A percentile compares a stretch with the other conserved stretches of the same genome.
Conservation (phyloP, 2,113 vertebrate genomes). For the Willisornis vidua region DNA sequence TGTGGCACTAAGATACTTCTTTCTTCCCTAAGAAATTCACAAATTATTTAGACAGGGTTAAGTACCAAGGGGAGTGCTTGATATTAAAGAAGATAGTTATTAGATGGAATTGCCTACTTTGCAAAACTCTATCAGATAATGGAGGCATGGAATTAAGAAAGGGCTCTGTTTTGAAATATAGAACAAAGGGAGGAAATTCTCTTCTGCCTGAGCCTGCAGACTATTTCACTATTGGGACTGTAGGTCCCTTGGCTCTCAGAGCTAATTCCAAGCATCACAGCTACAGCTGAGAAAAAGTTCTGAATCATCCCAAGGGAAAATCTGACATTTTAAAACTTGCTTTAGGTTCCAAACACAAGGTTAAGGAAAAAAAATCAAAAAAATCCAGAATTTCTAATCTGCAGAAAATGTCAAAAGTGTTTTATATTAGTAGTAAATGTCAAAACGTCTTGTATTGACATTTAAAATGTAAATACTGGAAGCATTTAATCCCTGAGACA, state of each 20-base stretch:
- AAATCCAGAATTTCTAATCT: constrained; percentile 26
- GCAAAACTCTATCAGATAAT: constrained; percentile 16
- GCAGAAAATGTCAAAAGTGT: constrained; percentile 38
- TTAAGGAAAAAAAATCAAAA: not conserved
- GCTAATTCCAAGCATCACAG: constrained; percentile 31
- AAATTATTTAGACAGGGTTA: not conserved
- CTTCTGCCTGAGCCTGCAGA: not conserved
- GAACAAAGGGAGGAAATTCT: constrained; percentile 14
- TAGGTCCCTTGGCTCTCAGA: not conserved
- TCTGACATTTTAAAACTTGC: constrained; percentile 53
- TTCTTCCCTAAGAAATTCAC: not conserved
- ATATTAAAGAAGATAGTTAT: not conserved
- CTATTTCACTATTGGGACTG: constrained; percentile 7
- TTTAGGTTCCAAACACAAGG: constrained; percentile 42
- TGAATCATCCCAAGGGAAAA: constrained; percentile 14
- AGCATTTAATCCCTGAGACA: not conserved
- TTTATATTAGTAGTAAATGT: constrained; percentile 52
- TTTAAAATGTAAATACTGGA: constrained; percentile 41
- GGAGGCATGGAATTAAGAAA: not conserved
- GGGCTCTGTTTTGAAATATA: not conserved
- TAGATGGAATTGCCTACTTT: not conserved
- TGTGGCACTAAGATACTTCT: not conserved
- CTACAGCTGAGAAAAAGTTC: constrained; percentile 30
- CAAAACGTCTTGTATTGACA: constrained; percentile 46
- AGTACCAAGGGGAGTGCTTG: not conserved